Conservation (phyloP, 2,797 vertebrate species). For the Sphaeramia orbicularis region DNA sequence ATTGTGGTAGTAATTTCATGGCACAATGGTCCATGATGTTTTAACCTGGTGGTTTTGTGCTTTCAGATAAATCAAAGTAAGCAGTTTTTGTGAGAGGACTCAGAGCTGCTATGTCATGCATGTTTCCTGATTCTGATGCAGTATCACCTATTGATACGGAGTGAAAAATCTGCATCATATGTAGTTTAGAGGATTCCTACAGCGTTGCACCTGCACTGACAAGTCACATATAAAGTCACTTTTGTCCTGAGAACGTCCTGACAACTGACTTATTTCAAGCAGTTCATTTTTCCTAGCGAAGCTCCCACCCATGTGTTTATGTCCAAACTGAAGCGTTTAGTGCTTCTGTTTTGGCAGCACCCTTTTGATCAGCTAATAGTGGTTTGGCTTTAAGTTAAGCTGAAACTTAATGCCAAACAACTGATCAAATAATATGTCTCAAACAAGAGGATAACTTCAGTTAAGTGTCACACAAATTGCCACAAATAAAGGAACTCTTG, state of each 20-base stretch:
- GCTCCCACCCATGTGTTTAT: background rate
- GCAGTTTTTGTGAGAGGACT: slow-evolving; percentile 13
- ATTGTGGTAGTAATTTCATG: slow-evolving; percentile 59
- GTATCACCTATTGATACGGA: background rate
- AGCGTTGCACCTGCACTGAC: slow-evolving; percentile 2
- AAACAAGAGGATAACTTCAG: slow-evolving; percentile 9
- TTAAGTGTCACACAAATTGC: slow-evolving; percentile 40
- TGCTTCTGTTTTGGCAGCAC: slow-evolving; percentile 26
- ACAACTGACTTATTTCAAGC: background rate
- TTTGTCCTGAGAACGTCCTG: background rate
- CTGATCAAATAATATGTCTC: slow-evolving; percentile 1
- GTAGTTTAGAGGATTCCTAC: background rate
- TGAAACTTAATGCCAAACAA: background rate
- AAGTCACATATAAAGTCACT: background rate
- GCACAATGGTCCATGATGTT: slow-evolving; percentile 49
- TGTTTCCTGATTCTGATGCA: slow-evolving; percentile 3
- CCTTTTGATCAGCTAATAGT: slow-evolving; percentile 31
- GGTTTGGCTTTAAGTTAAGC: slow-evolving; percentile 29
- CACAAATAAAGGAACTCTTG: background rate
- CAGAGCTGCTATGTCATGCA: background rate
- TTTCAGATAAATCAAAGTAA: slow-evolving; percentile 53
- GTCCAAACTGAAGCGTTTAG: slow-evolving; percentile 22
- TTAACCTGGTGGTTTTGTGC: slow-evolving; percentile 26
- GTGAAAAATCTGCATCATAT: background rate
- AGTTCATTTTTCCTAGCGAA: background rate